Conservation (phyloP, 2,113 vertebrate genomes). For the Labeo catla region DNA sequence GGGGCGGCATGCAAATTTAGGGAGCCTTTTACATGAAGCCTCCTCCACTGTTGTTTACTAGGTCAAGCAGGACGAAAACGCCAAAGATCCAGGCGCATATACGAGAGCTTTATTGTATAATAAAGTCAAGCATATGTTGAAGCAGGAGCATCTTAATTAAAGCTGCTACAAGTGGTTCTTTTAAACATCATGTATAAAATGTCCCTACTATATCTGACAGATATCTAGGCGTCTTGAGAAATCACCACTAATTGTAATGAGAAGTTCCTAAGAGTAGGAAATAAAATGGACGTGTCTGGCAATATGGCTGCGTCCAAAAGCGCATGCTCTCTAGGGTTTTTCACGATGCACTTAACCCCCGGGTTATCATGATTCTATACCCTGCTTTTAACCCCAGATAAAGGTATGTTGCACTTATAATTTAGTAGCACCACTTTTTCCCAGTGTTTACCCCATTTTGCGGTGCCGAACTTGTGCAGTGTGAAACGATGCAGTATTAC, state of each 20-base stretch:
- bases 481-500: too few relatives aligned
- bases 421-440: too few relatives aligned
- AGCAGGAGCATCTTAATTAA: not conserved
- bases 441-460: too few relatives aligned
- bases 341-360: too few relatives aligned
- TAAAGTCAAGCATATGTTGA: not conserved
- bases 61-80: not conserved
- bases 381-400: too few relatives aligned
- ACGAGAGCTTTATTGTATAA: slow-evolving; percentile 1
- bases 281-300: not conserved
- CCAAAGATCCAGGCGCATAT: not conserved
- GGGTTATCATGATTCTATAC: too few relatives aligned
- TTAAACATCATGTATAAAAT: not conserved
- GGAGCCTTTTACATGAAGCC: not conserved
- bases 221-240: not conserved
- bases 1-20: slow-evolving; percentile 63
- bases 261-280: too few relatives aligned
- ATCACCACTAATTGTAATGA: too few relatives aligned
- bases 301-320: not conserved
- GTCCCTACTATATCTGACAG: not conserved
- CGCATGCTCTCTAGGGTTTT: too few relatives aligned
- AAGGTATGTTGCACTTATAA: too few relatives aligned
- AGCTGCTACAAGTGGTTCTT: not conserved
- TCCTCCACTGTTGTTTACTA: slow-evolving; percentile 64
- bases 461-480: too few relatives aligned